Conservation (phyloP, 2,888 invertebrate species). For the Patella ulyssiponensis region DNA sequence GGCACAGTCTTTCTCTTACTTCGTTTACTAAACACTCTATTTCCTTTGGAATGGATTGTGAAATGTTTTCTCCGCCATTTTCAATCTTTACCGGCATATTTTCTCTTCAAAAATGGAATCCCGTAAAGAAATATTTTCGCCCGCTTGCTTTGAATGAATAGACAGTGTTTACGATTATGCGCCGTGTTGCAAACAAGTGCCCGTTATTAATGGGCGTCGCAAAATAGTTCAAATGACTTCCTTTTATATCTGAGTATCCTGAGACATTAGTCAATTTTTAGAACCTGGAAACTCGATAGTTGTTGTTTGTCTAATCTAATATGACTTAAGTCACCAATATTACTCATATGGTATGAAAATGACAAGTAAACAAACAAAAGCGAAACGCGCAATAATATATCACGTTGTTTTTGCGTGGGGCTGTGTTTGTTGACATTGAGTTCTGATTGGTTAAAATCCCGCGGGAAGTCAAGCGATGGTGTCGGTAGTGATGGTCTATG, state of each 20-base stretch:
- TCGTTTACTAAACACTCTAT: conserved; percentile 33
- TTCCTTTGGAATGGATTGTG: conserved; percentile 18
- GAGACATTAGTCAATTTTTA: too few relatives aligned
- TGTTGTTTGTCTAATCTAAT: too few relatives aligned
- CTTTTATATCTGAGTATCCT: too few relatives aligned
- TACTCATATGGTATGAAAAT: too few relatives aligned
- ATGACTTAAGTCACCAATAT: too few relatives aligned
- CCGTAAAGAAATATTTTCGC: background rate
- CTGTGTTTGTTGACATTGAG: background rate
- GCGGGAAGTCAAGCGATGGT: background rate
- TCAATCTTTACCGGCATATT: conserved; percentile 27
- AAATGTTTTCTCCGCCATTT: conserved; percentile 1
- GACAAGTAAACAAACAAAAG: background rate
- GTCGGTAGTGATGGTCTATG: background rate
- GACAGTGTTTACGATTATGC: background rate
- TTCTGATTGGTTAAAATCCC: background rate
- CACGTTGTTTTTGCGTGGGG: conserved; percentile 5
- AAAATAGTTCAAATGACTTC: background rate
- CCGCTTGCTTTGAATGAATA: background rate
- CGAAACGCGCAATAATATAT: background rate
- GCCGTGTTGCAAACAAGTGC: background rate
- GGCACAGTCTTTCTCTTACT: conserved; percentile 34
- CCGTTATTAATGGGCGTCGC: background rate
- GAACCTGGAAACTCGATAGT: too few relatives aligned
- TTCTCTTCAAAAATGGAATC: conserved; percentile 3